Base-by-base conservation (phyloP, 2,888 invertebrate species). In the Drosophila testacea region DNA sequence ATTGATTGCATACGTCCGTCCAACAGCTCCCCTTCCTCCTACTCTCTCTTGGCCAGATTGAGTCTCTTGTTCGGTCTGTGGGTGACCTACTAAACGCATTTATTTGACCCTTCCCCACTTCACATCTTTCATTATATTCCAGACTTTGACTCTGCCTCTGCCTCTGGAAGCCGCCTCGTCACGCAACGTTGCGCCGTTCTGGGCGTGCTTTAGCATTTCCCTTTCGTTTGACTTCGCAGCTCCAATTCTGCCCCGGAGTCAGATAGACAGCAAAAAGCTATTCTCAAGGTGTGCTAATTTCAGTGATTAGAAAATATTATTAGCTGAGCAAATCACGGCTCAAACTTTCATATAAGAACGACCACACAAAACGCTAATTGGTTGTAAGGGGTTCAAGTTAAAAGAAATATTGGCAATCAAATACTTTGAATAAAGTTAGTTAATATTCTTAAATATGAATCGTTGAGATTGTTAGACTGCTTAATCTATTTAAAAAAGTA, bases 191-290 rank as follows among this genome's bases (percentile, higher is more conserved):
- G 84, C 66, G 16, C 48, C 27, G 82, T 68, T 81, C 77, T 79
- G 73, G 81, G 70, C 85, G 77, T 87, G 83, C 79, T 69, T 46
- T 44, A 63, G 79, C 82, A 81, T 87, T 87, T 83, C 88, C 82
- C 88, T 81, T 87, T 84, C 82, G 61, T 73, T 73, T 48, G 39
- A 44, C 16, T 44, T 48, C 10, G n/a, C 48, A 32, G 38, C 36
- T 41, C 9, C 27, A 46, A 56, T 27, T 46, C 32, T 28, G 27
- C 16, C 48, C 7, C 42, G 16, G 5, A n/a, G 32, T 13, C 7
- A 0, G n/a, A 9, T 11, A 39, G 27, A 38, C 22, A 30, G 7
- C 32, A n/a, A 27, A 38, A 47, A 39, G 6, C 6, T 44, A 38
- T 10, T 4, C 41, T 38, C 28, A 41, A 64, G 42, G 72, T 72